Percentiles rank a stretch among this genome's conserved stretches.
Conservation (phyloP, 2,797 vertebrate species). For the Enteromius treurensis region DNA sequence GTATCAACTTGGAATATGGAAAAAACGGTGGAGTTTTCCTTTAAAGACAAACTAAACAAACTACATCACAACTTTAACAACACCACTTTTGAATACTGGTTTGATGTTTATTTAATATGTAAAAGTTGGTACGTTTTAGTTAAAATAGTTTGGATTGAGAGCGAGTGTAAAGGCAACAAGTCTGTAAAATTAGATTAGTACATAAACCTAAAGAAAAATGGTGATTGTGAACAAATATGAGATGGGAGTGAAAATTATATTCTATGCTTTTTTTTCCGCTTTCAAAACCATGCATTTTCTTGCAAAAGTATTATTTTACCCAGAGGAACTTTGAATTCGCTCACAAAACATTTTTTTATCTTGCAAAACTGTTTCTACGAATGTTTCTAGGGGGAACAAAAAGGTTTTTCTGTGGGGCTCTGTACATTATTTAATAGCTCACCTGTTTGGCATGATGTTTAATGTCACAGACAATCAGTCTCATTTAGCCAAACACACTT, state of each 20-base stretch:
- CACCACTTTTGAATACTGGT: background rate
- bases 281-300: no score
- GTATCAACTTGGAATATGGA: no score
- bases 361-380: no score
- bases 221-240: background rate
- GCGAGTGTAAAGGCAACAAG: background rate
- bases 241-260: background rate
- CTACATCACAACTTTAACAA: background rate
- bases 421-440: constrained; percentile 1
- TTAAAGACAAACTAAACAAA: background rate
- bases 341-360: no score
- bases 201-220: background rate
- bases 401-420: background rate
- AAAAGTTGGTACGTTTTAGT: background rate
- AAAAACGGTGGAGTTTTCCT: no score
- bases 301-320: no score
- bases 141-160: background rate
- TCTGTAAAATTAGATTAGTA: background rate
- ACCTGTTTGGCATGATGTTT: background rate
- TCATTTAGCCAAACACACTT: background rate
- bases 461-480: background rate
- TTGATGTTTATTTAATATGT: background rate
- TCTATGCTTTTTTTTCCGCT: background rate
- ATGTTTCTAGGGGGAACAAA: no score
- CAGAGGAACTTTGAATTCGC: no score